Evolutionary conservation across 2,888 invertebrate genomes (phyloP).

Genomic region (Drosophila mayaguana): DNA sequence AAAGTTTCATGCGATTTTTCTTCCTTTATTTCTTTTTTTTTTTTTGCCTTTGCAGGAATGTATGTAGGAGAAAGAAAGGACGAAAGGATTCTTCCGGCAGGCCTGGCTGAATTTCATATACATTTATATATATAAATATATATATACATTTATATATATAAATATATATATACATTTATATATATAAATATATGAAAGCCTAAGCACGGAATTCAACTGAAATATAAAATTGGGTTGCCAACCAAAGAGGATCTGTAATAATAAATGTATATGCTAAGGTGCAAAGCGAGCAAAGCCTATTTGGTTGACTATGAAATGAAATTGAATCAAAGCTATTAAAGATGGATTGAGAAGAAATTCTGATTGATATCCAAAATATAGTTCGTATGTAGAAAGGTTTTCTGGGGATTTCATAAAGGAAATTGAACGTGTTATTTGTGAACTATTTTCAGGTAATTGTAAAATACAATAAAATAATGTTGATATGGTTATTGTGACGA

Average conservation of each 20-base stretch:
- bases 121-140: neutral
- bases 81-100: slow-evolving; percentile 45
- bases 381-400: neutral
- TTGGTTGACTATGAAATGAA: neutral
- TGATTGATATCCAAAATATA: neutral
- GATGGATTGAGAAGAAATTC: neutral
- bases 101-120: slow-evolving; percentile 20
- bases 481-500: too few species aligned
- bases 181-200: slow-evolving; percentile 11
- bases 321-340: neutral
- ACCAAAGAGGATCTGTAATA: slow-evolving; percentile 35
- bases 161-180: slow-evolving; percentile 6
- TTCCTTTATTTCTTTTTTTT: slow-evolving; percentile 1
- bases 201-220: slow-evolving; percentile 19
- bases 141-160: too few species aligned
- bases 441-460: too few species aligned
- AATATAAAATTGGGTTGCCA: slow-evolving; percentile 12
- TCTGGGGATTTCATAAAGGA: neutral
- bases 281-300: slow-evolving; percentile 8
- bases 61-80: slow-evolving; percentile 58
- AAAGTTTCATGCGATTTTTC: slow-evolving; percentile 62
- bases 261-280: slow-evolving; percentile 29
- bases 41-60: slow-evolving; percentile 23
- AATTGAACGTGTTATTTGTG: neutral
- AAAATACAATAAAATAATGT: too few species aligned